Conservation (phyloP, 2,113 vertebrate species). For the Chrysochloris asiatica region DNA sequence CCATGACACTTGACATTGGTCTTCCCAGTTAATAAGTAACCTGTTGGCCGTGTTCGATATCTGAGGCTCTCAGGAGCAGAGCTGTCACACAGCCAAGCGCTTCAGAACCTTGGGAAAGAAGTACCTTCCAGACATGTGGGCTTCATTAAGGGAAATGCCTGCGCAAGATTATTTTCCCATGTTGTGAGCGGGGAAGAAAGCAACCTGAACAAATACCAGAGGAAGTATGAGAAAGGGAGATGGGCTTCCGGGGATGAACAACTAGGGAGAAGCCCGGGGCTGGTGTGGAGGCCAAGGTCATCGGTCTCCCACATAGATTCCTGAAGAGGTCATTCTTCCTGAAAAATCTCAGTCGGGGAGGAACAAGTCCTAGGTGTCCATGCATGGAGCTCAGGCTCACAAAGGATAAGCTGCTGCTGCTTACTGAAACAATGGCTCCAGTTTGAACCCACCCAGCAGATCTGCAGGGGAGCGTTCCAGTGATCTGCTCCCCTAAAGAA, state of each 20-base stretch:
- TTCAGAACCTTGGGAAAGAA: conserved; percentile 26
- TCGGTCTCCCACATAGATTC: conserved; percentile 67
- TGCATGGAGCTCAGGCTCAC: background rate
- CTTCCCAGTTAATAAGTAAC: conserved; percentile 56
- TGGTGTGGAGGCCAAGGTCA: conserved; percentile 68
- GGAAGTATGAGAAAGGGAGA: conserved; percentile 41
- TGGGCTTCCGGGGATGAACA: conserved; percentile 51
- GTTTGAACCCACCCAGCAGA: no score
- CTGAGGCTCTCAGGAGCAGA: conserved; percentile 23
- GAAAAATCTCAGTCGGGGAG: conserved; percentile 60
- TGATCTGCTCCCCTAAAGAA: no score
- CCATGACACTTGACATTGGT: conserved; percentile 34
- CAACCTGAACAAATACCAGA: conserved; percentile 70
- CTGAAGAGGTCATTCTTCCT: conserved; percentile 75
- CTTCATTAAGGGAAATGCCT: conserved; percentile 47
- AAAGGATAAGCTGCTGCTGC: no score
- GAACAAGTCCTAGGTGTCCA: background rate
- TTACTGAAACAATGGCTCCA: no score
- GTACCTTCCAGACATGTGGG: background rate
- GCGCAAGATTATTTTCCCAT: conserved; percentile 68
- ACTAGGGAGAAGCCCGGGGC: conserved; percentile 68
- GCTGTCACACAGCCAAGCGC: conserved; percentile 27
- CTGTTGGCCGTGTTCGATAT: conserved; percentile 16
- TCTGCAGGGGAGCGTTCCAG: no score
- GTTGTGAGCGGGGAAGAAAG: conserved; percentile 52